phyloP scores from a whole-genome alignment of 2,113 vertebrate genomes.

The Centrocercus urophasianus region DNA sequence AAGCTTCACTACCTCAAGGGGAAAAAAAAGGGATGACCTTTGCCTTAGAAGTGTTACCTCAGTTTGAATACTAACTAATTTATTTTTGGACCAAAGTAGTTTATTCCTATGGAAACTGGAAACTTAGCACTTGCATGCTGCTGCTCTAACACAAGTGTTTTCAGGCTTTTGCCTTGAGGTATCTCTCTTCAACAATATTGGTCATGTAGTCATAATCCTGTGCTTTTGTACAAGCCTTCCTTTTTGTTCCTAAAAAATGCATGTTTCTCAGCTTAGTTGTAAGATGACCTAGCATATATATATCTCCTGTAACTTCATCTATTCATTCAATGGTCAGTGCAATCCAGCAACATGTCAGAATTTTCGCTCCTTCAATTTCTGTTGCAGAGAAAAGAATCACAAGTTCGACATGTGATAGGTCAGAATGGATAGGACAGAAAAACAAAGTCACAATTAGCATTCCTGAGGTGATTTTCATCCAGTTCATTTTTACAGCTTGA shows the following conservation, averaged over 20 bases:
- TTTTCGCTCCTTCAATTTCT: background rate
- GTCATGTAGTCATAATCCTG: background rate
- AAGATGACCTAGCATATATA: background rate
- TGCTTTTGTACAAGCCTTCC: background rate
- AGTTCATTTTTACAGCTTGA: background rate
- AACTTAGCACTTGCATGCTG: background rate
- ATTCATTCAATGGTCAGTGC: background rate
- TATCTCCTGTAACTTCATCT: background rate
- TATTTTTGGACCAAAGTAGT: background rate
- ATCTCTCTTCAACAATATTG: background rate
- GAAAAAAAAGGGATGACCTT: background rate
- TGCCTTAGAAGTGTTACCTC: background rate
- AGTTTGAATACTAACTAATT: background rate
- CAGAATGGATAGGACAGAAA: background rate
- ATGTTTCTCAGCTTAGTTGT: background rate
- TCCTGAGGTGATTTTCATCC: slow-evolving; percentile 1
- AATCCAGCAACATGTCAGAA: background rate
- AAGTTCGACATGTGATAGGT: background rate
- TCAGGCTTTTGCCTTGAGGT: background rate
- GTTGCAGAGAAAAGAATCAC: background rate
- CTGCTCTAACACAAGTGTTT: background rate
- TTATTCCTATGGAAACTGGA: slow-evolving; percentile 23
- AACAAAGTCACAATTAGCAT: background rate
- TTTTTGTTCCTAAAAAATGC: background rate
- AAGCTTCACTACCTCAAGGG: background rate